A percentile compares a stretch with the other conserved stretches of the same genome.
These are phyloP conservation scores for Arctocebus calabarensis DNA, from an alignment of 2,797 vertebrate genomes.

Conservation along the genomic window DNA sequence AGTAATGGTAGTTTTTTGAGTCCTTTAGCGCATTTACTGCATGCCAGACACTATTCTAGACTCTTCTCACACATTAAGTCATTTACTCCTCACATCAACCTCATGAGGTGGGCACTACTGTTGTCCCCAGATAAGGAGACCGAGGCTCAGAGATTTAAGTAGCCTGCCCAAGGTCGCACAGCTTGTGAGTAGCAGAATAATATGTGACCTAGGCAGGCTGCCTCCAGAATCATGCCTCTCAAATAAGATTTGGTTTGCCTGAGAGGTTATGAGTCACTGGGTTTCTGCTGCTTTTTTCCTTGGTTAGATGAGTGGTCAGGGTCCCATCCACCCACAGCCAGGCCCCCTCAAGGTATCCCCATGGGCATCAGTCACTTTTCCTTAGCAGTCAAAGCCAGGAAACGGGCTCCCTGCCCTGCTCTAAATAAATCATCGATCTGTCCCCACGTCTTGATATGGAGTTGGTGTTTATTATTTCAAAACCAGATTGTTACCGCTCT, in stretches of 20 bases:
- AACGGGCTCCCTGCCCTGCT: constrained; percentile 63
- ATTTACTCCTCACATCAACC: not conserved
- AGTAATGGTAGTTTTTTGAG: not conserved
- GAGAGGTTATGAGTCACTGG: not conserved
- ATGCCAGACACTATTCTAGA: not conserved
- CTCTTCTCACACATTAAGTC: not conserved
- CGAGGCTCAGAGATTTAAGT: constrained; percentile 9
- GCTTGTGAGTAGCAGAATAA: not conserved
- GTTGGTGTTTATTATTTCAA: constrained; percentile 85
- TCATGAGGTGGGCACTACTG: not conserved
- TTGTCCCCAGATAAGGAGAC: not conserved
- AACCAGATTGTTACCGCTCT: constrained; percentile 80
- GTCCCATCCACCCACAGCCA: not conserved
- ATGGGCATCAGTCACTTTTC: not conserved
- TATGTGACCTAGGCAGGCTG: not conserved
- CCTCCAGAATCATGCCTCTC: not conserved
- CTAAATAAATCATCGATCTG: constrained; percentile 82
- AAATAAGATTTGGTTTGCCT: not conserved
- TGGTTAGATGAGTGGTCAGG: not conserved
- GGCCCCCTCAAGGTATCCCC: constrained; percentile 33
- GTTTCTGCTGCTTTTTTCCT: not conserved
- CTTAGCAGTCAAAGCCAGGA: constrained; percentile 55
- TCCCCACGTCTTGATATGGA: constrained; percentile 58
- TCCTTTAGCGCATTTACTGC: not conserved
- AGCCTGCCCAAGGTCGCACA: not conserved